phyloP scores from a whole-genome alignment of 1,140 invertebrate genomes.

The Orius laevigatus region DNA sequence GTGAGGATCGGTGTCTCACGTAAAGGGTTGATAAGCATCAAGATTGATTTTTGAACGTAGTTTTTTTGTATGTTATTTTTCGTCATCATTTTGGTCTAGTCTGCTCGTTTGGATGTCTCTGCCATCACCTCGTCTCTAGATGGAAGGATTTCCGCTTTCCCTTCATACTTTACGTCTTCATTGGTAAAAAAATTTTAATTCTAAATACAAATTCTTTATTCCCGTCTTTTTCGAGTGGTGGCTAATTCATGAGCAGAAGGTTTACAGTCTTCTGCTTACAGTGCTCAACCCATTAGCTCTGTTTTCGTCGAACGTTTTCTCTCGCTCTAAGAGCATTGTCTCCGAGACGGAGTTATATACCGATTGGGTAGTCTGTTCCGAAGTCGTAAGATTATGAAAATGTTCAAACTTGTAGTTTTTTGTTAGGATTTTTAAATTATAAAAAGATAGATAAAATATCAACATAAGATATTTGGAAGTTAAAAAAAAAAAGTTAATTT shows the following conservation, averaged over 20 bases:
- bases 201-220: slow-evolving; percentile 20
- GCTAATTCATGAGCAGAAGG: slow-evolving; percentile 85
- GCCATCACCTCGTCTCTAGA: slow-evolving; percentile 82
- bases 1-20: slow-evolving; percentile 48
- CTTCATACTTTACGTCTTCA: slow-evolving; percentile 94
- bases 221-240: slow-evolving; percentile 37
- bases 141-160: slow-evolving; percentile 98
- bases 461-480: too few species aligned
- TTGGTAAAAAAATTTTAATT: slow-evolving; percentile 47
- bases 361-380: too few species aligned
- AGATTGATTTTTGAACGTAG: slow-evolving; percentile 38
- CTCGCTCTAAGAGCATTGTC: slow-evolving; percentile 77
- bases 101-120: slow-evolving; percentile 59
- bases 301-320: slow-evolving; percentile 81
- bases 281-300: slow-evolving; percentile 86
- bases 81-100: slow-evolving; percentile 66
- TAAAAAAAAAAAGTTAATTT: too few species aligned
- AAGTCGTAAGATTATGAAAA: neutral
- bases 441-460: too few species aligned
- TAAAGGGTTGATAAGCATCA: slow-evolving; percentile 31
- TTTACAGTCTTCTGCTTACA: slow-evolving; percentile 74
- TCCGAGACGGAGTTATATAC: slow-evolving; percentile 42
- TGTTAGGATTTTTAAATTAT: too few species aligned
- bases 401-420: too few species aligned
- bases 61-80: slow-evolving; percentile 45